These are phyloP conservation scores for Diprion similis DNA, from an alignment of 1,140 invertebrate species.

Conservation along the genomic window DNA sequence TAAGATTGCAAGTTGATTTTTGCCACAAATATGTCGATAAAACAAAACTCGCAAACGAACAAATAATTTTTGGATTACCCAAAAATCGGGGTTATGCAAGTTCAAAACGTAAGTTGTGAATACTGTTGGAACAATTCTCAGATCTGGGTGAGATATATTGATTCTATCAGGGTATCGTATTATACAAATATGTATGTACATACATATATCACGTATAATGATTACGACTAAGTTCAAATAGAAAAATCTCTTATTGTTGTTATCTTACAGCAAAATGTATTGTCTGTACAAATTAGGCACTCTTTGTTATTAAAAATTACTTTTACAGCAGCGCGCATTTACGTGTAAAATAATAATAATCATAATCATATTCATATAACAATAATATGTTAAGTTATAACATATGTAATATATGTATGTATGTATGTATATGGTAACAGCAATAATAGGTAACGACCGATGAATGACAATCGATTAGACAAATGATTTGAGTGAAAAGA, in stretches of 20 bases:
- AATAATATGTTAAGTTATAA: conserved; percentile 48
- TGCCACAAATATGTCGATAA: no score
- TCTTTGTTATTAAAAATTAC: conserved; percentile 42
- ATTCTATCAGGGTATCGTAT: no score
- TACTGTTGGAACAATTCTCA: no score
- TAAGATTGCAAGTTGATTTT: no score
- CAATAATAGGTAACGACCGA: conserved; percentile 47
- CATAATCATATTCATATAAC: conserved; percentile 6
- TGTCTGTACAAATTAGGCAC: conserved; percentile 61
- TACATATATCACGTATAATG: neutral
- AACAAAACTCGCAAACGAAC: no score
- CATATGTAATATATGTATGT: conserved; percentile 53
- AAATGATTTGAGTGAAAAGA: conserved; percentile 13
- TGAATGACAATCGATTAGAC: conserved; percentile 15
- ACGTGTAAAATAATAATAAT: neutral
- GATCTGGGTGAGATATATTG: no score
- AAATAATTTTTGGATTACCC: no score
- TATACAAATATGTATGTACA: neutral
- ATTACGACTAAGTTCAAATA: conserved; percentile 30
- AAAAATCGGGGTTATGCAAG: no score
- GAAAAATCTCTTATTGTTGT: conserved; percentile 51
- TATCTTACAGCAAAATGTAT: conserved; percentile 50
- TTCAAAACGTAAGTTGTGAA: no score
- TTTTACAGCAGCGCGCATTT: neutral
- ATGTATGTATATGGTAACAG: conserved; percentile 41